A percentile compares a stretch with the other conserved stretches of the same genome.
Conservation (phyloP, 1,140 invertebrate genomes). For the Drosophila navojoa region DNA sequence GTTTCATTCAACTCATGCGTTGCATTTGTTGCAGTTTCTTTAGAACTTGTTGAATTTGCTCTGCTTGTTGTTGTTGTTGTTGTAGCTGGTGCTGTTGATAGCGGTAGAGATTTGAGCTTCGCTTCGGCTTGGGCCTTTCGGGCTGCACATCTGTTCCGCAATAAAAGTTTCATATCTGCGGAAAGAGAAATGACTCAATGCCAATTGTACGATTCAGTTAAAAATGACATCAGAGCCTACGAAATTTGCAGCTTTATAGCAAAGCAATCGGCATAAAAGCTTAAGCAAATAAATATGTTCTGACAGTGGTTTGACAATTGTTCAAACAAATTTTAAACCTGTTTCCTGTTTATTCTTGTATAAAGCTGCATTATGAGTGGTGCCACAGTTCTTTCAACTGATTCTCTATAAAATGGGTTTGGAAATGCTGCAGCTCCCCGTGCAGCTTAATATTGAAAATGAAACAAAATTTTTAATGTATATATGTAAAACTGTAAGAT, state of each 20-base stretch:
- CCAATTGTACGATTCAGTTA: neutral
- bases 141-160: conserved; percentile 6
- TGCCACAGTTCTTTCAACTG: conserved; percentile 32
- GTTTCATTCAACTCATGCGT: neutral
- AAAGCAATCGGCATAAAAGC: neutral
- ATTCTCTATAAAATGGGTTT: neutral
- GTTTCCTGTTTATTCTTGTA: conserved; percentile 20
- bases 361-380: neutral
- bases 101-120: neutral
- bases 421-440: conserved; percentile 12
- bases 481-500: neutral
- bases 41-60: neutral
- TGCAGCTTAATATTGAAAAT: neutral
- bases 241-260: conserved; percentile 17
- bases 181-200: neutral
- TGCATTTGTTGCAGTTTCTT: neutral
- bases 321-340: conserved; percentile 17
- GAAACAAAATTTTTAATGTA: too few species aligned
- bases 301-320: conserved; percentile 16
- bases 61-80: neutral
- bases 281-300: neutral
- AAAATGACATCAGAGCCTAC: neutral
- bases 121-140: conserved; percentile 1
- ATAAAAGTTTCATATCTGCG: conserved; percentile 20
- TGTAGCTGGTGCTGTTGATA: neutral